phyloP scores from a whole-genome alignment of 2,797 vertebrate species.

The Acanthis flammea region DNA sequence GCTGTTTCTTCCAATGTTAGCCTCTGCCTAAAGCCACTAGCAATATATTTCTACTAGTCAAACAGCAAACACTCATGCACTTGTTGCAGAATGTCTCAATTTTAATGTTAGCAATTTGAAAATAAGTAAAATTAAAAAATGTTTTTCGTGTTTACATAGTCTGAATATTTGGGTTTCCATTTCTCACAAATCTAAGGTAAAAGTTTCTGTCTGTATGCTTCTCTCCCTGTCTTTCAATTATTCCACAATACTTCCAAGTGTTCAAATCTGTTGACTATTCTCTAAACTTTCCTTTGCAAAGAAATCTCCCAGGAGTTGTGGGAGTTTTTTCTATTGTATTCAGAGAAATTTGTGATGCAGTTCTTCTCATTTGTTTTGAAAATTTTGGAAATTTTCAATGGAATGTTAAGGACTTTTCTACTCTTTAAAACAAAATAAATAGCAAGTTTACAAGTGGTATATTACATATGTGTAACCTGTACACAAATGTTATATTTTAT shows the following conservation, averaged over 20 bases:
- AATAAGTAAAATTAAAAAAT: background rate
- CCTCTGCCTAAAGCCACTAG: background rate
- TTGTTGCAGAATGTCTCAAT: background rate
- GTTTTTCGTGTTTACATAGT: background rate
- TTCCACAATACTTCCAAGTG: background rate
- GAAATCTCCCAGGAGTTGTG: background rate
- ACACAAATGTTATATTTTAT: background rate
- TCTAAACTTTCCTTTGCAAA: background rate
- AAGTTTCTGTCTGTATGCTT: background rate
- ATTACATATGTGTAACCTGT: background rate
- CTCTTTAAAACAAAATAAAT: background rate
- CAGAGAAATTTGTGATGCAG: background rate
- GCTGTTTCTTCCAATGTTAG: background rate
- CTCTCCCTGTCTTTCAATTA: background rate
- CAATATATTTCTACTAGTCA: background rate
- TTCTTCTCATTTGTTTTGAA: background rate
- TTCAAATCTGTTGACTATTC: background rate
- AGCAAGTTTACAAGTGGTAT: background rate
- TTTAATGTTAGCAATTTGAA: background rate
- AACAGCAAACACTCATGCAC: background rate
- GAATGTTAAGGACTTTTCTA: background rate
- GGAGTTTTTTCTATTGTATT: background rate
- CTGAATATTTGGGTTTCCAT: background rate
- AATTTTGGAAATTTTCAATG: background rate
- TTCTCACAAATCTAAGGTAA: background rate